Conservation (phyloP, 2,113 vertebrate genomes). For the Cololabis saira region DNA sequence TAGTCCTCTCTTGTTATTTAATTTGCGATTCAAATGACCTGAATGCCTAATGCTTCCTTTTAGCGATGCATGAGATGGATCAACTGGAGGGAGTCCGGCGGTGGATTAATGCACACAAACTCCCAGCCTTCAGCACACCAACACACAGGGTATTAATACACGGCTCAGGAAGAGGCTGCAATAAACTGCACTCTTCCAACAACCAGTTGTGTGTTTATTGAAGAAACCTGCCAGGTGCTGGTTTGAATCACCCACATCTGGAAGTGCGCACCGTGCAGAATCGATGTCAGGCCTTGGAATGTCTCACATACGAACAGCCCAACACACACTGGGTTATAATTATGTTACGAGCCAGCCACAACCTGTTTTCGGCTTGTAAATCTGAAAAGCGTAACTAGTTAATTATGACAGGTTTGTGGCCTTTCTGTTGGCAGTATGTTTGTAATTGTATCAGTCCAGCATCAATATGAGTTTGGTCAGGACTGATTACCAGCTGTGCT, state of each 20-base stretch:
- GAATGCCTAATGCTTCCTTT: conserved; percentile 63
- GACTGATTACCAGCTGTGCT: no score
- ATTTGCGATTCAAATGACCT: conserved; percentile 68
- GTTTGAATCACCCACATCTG: conserved; percentile 73
- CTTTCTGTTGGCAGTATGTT: conserved; percentile 12
- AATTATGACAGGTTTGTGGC: conserved; percentile 25
- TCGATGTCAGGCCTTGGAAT: conserved; percentile 62
- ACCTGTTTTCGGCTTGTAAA: conserved; percentile 64
- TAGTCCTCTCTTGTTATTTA: conserved; percentile 42
- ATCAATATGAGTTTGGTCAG: not conserved
- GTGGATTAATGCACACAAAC: conserved; percentile 55
- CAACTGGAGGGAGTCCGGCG: conserved; percentile 66
- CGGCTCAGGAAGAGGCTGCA: conserved; percentile 36
- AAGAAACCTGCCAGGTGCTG: conserved; percentile 55
- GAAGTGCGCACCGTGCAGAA: conserved; percentile 68
- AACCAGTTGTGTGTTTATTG: conserved; percentile 43
- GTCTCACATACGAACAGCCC: conserved; percentile 23
- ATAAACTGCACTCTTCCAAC: conserved; percentile 24
- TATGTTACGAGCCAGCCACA: conserved; percentile 19
- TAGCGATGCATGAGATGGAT: conserved; percentile 66
- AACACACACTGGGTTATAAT: conserved; percentile 8
- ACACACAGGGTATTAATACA: conserved; percentile 52
- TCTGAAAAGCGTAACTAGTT: conserved; percentile 35
- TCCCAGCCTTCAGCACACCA: conserved; percentile 8
- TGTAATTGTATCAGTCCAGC: conserved; percentile 28